These are phyloP conservation scores for Archilochus colubris DNA, from an alignment of 2,113 vertebrate species.

Conservation along the genomic window DNA sequence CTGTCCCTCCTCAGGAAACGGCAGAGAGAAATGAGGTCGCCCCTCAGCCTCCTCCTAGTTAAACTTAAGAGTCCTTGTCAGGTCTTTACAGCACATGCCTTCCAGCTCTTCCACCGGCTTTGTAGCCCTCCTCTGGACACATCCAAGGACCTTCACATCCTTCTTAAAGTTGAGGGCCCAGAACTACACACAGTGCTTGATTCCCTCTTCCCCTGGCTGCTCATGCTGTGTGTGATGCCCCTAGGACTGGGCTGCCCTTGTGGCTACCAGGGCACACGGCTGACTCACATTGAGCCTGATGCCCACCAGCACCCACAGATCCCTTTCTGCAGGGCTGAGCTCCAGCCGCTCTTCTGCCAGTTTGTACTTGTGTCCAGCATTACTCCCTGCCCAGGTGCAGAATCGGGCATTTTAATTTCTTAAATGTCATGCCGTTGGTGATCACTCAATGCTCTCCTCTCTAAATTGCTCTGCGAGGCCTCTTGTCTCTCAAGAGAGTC, in stretches of 20 bases:
- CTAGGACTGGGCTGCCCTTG: background rate
- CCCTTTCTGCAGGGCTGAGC: no score
- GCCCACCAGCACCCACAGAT: no score
- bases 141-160: no score
- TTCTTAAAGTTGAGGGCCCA: background rate
- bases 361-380: fast-evolving
- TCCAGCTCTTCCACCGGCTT: no score
- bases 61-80: no score
- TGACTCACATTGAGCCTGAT: background rate
- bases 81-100: no score
- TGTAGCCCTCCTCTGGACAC: no score
- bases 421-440: background rate
- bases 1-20: no score
- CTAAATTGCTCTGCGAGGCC: background rate
- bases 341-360: no score
- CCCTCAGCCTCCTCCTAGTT: no score
- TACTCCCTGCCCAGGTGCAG: background rate
- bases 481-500: fast-evolving
- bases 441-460: fast-evolving
- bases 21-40: no score
- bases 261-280: background rate
- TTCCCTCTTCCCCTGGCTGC: no score
- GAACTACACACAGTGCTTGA: background rate
- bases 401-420: background rate
- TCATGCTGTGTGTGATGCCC: background rate